These are phyloP conservation scores for Zapornia atra DNA, from an alignment of 2,113 vertebrate species.

Conservation along the genomic window DNA sequence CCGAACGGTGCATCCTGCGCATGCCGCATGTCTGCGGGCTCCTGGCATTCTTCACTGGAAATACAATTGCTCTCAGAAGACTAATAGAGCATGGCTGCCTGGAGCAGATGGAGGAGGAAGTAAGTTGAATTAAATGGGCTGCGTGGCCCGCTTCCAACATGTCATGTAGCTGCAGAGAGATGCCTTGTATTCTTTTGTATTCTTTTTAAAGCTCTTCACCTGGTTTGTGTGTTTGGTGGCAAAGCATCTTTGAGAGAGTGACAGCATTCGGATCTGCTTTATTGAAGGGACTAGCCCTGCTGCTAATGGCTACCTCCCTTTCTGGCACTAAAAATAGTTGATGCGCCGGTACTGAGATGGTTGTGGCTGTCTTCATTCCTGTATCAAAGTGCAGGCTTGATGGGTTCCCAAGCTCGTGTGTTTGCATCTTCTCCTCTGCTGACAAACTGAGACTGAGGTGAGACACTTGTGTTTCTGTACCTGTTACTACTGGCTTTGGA, in stretches of 20 bases:
- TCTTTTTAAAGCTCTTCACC: not conserved
- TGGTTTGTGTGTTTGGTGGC: not conserved
- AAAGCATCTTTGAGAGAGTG: not conserved
- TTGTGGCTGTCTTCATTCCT: constrained; percentile 20
- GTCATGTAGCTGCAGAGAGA: not conserved
- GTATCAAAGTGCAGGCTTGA: not conserved
- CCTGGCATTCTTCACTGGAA: constrained; percentile 7
- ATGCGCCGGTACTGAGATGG: not conserved
- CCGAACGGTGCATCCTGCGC: accelerated
- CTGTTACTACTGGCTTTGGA: not conserved
- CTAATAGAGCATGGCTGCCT: not conserved
- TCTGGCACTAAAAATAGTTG: constrained; percentile 16
- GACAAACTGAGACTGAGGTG: not conserved
- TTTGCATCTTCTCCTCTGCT: constrained; percentile 9
- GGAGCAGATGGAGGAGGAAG: constrained; percentile 11
- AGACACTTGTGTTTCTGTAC: not conserved
- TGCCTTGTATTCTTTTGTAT: not conserved
- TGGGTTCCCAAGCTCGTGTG: not conserved
- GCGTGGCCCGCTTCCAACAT: not conserved
- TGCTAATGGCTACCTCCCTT: not conserved
- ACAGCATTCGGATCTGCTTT: not conserved
- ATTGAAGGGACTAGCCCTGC: not conserved
- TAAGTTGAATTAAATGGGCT: constrained; percentile 39
- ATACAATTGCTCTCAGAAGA: constrained; percentile 41
- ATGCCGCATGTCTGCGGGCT: not conserved